Percentiles rank a stretch among this genome's conserved stretches.
phyloP scores from a whole-genome alignment of 2,797 vertebrate species.

The Rhabdophis nuchalis region DNA sequence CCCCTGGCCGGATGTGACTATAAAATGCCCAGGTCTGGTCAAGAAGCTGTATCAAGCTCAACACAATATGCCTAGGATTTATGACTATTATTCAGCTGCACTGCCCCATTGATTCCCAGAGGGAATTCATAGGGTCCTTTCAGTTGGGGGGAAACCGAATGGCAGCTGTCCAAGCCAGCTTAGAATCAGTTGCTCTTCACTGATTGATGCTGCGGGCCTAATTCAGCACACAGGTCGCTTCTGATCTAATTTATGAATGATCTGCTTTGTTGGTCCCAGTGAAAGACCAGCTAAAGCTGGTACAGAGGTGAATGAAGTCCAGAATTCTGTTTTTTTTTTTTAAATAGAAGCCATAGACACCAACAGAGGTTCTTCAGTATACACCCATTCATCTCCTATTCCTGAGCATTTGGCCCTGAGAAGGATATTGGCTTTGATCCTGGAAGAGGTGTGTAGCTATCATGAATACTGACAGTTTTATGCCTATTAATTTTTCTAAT shows the following conservation, averaged over 20 bases:
- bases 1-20: background rate
- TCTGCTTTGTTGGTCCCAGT: background rate
- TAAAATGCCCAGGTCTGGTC: background rate
- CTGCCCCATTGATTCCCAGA: background rate
- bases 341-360: background rate
- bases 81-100: background rate
- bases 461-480: background rate
- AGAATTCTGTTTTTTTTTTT: background rate
- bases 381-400: background rate
- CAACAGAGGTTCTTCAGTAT: background rate
- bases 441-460: background rate
- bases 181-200: background rate
- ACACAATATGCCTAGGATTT: background rate
- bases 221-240: background rate
- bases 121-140: background rate
- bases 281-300: background rate
- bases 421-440: background rate
- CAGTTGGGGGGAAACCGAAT: background rate
- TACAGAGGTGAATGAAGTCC: background rate
- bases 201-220: background rate
- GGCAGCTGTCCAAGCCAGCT: background rate
- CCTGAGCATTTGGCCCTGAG: background rate
- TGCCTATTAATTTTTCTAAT: background rate
- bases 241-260: background rate
- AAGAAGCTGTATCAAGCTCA: background rate